Percentiles rank a stretch among this genome's conserved stretches.
phyloP scores from a whole-genome alignment of 92 coral and sea anemone species.

The Epizoanthus rinbou region DNA sequence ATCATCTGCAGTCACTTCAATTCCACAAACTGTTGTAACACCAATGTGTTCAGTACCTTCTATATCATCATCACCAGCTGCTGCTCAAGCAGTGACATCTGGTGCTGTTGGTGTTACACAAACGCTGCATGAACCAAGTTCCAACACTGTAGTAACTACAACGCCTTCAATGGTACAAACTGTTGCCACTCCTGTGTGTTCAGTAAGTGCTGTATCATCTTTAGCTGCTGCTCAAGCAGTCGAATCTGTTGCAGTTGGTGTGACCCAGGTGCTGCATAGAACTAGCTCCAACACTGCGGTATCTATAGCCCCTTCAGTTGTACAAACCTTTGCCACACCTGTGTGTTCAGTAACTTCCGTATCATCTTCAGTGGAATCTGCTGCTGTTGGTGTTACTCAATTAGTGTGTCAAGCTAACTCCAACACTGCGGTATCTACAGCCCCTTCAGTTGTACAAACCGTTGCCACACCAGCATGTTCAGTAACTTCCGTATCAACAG shows the following conservation, averaged over 20 bases:
- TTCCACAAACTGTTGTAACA: too few species aligned
- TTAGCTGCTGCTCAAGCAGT: background rate
- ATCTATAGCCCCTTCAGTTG: background rate
- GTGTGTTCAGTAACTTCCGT: background rate
- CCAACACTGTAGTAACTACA: background rate
- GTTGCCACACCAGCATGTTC: background rate
- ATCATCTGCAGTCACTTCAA: too few species aligned
- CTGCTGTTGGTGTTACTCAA: background rate
- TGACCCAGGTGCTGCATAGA: background rate
- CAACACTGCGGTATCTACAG: background rate
- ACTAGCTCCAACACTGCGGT: background rate
- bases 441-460: slow-evolving; percentile 5
- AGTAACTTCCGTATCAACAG: background rate
- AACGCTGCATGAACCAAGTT: background rate
- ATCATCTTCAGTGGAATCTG: slow-evolving; percentile 4
- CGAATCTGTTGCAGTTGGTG: background rate
- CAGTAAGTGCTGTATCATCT: slow-evolving; percentile 1
- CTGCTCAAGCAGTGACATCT: background rate
- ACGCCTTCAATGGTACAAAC: background rate
- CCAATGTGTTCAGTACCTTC: too few species aligned
- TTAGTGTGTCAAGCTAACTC: background rate
- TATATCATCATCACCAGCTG: too few species aligned
- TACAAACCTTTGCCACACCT: slow-evolving; percentile 8
- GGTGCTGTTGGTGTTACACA: too few species aligned
- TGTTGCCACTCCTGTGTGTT: background rate